Evolutionary conservation across 2,113 vertebrate genomes (phyloP).

Genomic region (Sinocyclocheilus grahami): DNA sequence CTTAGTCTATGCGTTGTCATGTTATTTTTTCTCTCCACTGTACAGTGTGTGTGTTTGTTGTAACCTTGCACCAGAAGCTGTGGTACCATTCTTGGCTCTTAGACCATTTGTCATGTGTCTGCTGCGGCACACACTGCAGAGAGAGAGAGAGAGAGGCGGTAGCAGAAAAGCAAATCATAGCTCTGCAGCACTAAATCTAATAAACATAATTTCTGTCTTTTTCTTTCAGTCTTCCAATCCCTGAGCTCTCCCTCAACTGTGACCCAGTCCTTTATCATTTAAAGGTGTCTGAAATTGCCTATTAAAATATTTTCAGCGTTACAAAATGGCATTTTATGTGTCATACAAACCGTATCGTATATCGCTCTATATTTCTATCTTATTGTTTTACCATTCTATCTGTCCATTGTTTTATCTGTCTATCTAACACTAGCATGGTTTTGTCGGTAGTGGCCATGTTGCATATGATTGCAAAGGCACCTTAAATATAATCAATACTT

Average conservation of each 20-base stretch:
- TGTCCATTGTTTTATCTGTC: neutral
- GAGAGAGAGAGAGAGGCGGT: conserved; percentile 22
- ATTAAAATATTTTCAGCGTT: neutral
- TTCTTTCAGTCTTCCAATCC: conserved; percentile 15
- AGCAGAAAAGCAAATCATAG: conserved; percentile 33
- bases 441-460: neutral
- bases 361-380: neutral
- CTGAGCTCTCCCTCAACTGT: neutral
- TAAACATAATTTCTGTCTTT: conserved; percentile 14
- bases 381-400: neutral
- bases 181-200: conserved; percentile 29
- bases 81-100: conserved; percentile 48
- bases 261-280: conserved; percentile 11
- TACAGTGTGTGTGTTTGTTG: conserved; percentile 57
- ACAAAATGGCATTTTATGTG: neutral
- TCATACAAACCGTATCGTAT: neutral
- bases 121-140: conserved; percentile 68
- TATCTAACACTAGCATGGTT: neutral
- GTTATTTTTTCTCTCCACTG: too few species aligned
- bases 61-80: conserved; percentile 63
- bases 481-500: conserved; percentile 36
- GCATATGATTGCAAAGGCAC: conserved; percentile 37
- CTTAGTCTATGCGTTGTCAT: conserved; percentile 8
- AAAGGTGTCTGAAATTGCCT: neutral
- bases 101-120: conserved; percentile 68